Conservation (phyloP, 2,113 vertebrate genomes). For the Tyto alba region DNA sequence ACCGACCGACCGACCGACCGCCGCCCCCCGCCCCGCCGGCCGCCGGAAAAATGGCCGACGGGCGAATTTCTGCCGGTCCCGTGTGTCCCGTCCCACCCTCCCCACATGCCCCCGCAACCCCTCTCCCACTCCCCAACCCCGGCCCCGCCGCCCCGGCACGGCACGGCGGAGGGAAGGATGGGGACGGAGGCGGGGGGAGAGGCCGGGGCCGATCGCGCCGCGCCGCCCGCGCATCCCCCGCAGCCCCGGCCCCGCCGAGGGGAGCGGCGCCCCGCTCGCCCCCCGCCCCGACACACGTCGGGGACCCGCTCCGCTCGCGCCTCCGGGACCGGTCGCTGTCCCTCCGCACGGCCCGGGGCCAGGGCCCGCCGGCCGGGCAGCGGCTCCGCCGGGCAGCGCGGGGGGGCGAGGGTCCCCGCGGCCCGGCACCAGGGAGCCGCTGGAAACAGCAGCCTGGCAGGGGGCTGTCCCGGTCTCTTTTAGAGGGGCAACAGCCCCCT, state of each 20-base stretch:
- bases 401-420: not conserved
- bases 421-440: not conserved
- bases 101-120: too few relatives aligned
- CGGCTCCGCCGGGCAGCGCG: not conserved
- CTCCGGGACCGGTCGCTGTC: not conserved
- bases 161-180: not conserved
- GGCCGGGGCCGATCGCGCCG: not conserved
- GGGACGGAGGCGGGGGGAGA: not conserved
- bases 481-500: not conserved
- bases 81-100: not conserved
- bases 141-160: not conserved
- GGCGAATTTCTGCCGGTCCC: not conserved
- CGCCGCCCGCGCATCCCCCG: not conserved
- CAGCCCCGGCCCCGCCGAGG: not conserved
- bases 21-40: not conserved
- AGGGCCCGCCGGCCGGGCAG: not conserved
- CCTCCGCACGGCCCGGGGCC: too few relatives aligned
- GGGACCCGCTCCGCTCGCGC: not conserved
- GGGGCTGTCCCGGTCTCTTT: not conserved
- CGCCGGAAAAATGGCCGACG: slow-evolving; percentile 19
- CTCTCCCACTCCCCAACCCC: not conserved
- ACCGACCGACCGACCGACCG: not conserved
- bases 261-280: not conserved
- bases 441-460: not conserved
- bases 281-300: not conserved